Percentiles rank a stretch among this genome's conserved stretches.
Conservation (phyloP, 2,888 invertebrate genomes). For the Ernsta delagoae region DNA sequence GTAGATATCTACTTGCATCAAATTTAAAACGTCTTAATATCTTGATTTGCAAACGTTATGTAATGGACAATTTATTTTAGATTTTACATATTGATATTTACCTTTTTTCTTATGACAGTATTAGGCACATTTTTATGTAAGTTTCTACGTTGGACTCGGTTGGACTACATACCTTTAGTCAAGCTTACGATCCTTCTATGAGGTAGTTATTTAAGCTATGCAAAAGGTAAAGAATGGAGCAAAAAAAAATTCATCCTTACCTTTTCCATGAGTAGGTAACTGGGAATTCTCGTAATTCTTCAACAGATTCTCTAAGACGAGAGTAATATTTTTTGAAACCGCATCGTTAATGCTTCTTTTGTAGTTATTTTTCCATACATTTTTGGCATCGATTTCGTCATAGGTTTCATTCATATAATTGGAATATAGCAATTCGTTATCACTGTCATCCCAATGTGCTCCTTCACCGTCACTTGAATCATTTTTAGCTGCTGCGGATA, state of each 20-base stretch:
- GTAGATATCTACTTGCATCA: too few species aligned
- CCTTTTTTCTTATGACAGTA: too few species aligned
- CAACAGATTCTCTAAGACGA: slow-evolving; percentile 93
- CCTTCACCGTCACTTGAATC: slow-evolving; percentile 54
- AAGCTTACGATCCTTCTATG: too few species aligned
- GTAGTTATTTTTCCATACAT: slow-evolving; percentile 60
- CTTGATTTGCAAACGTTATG: too few species aligned
- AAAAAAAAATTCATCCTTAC: slow-evolving; percentile 65
- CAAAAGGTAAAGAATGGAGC: too few species aligned
- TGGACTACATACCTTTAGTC: too few species aligned
- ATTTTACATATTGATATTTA: too few species aligned
- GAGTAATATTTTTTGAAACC: slow-evolving; percentile 93
- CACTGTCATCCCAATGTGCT: slow-evolving; percentile 58
- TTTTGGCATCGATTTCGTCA: slow-evolving; percentile 53
- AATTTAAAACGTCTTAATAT: too few species aligned
- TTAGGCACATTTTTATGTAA: too few species aligned
- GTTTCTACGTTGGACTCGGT: too few species aligned
- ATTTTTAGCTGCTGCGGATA: slow-evolving; percentile 68
- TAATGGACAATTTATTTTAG: too few species aligned
- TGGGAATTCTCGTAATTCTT: slow-evolving; percentile 96
- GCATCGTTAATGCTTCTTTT: slow-evolving; percentile 87
- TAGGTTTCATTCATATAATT: slow-evolving; percentile 70
- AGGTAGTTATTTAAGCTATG: too few species aligned
- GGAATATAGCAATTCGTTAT: slow-evolving; percentile 65
- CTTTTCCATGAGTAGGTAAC: slow-evolving; percentile 94